Base-by-base conservation (phyloP, 2,797 vertebrate genomes). In the Pipistrellus pipistrellus region DNA sequence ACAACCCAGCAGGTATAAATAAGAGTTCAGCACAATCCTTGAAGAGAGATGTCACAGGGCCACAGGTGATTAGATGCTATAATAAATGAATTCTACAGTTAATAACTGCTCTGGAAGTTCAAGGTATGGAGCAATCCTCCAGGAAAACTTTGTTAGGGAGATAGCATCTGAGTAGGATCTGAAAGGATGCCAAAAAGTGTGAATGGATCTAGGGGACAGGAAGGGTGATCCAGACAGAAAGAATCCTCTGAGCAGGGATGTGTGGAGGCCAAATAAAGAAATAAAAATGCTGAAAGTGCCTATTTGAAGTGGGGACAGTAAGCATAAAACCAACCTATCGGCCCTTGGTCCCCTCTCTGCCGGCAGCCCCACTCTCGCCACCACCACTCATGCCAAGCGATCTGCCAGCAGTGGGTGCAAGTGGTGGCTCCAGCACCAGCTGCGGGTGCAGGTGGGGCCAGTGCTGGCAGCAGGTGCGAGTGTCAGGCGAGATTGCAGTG, bases 61-160 rank as follows among this genome's bases (percentile, higher is more conserved):
- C 46, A 20, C 21, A 10, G 32, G 44, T 81, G 66, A 88, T 66
- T 76, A 64, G 80, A 30, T 3, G 15, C 35, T 46, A n/a, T n/a
- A n/a, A n/a, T n/a, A 66, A 72, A 14, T 89, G 48, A 94, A 82
- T 81, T 85, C 48, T n/a, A 27, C 11, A 59, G 35, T 91, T 35
- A 55, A 25, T 76, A 85, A 77, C 27, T 66, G 8, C 25, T 8
- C 20, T 27, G 15, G n/a, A 41, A 38, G 7, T 59, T 77, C 14
- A 64, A 93, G 18, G 30, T 59, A 64, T 73, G 55, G 69, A 57
- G 3, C 18, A 5, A 48, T 75, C 30, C 53, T 75, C 53, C 14
- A 88, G 35, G 38, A 53, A 91, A 86, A 72, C 59, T 73, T 69
- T 41, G 46, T 53, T 41, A 30, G 27, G 72, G 81, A 75, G 72